Conservation (phyloP, 2,888 invertebrate genomes). For the Teleogryllus oceanicus region DNA sequence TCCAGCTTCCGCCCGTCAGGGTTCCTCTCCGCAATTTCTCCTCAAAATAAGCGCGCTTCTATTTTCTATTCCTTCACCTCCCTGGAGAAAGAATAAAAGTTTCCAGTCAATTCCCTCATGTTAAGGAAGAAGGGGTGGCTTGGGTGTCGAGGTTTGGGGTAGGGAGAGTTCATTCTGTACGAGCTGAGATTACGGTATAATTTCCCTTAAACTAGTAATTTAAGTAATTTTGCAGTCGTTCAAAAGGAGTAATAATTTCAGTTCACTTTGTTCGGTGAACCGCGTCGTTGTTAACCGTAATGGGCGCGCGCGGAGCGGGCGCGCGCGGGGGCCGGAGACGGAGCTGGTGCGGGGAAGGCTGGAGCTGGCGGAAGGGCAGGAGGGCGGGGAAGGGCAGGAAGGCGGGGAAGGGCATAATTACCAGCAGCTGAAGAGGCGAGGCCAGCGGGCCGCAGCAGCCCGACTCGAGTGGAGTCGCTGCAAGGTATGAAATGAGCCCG, state of each 20-base stretch:
- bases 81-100: constrained; percentile 24
- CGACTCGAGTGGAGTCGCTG: neutral
- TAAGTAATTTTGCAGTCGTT: constrained; percentile 38
- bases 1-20: neutral
- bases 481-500: constrained; percentile 18
- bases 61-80: constrained; percentile 22
- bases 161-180: constrained; percentile 27
- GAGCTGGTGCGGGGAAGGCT: too few species aligned
- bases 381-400: neutral
- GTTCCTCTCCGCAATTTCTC: constrained; percentile 23
- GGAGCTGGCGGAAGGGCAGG: neutral
- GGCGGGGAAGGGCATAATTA: constrained; percentile 18
- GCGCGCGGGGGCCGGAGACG: neutral
- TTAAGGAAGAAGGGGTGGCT: constrained; percentile 18
- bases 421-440: constrained; percentile 3
- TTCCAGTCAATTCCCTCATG: constrained; percentile 31
- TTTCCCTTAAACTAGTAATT: constrained; percentile 38
- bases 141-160: constrained; percentile 19
- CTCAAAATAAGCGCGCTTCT: neutral
- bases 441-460: constrained; percentile 1
- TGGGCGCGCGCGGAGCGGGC: constrained; percentile 25
- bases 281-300: constrained; percentile 35
- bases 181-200: constrained; percentile 37
- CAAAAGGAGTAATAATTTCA: constrained; percentile 35
- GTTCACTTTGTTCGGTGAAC: constrained; percentile 35